Evolutionary conservation across 2,888 invertebrate genomes (phyloP).

Genomic region (Uropetala carovei): DNA sequence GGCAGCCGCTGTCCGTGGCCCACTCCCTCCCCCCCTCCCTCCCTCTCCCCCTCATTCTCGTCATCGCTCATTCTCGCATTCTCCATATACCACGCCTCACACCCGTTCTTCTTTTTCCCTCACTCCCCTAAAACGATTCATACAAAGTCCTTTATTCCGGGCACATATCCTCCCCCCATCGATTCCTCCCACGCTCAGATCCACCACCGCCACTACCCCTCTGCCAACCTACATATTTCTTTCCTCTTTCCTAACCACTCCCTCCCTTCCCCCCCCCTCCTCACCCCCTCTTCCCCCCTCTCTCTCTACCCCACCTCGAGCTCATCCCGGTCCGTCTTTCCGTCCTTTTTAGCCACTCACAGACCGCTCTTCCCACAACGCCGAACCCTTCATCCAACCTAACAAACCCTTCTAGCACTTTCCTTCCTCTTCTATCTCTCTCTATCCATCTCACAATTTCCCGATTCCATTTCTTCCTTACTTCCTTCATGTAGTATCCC

Average conservation of each 20-base stretch:
- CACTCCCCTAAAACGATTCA: background rate
- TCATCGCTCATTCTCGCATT: background rate
- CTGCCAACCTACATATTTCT: background rate
- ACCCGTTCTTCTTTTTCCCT: background rate
- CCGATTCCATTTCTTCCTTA: too few relatives aligned
- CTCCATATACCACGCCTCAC: background rate
- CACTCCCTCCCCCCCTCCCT: background rate
- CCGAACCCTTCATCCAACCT: background rate
- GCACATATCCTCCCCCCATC: background rate
- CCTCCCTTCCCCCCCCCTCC: background rate
- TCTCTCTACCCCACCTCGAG: background rate
- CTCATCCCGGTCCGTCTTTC: background rate
- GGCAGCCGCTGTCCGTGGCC: background rate
- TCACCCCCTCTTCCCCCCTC: background rate
- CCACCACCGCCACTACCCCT: background rate
- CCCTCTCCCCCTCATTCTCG: background rate
- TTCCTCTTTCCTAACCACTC: background rate
- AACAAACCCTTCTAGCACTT: too few relatives aligned
- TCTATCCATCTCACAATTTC: too few relatives aligned
- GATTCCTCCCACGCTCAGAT: background rate
- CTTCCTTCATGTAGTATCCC: background rate
- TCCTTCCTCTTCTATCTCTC: too few relatives aligned
- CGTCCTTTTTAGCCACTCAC: background rate
- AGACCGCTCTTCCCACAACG: background rate
- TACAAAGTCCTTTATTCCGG: constrained; percentile 37